Conservation (phyloP, 2,797 vertebrate genomes). For the Rhabdophis nuchalis region DNA sequence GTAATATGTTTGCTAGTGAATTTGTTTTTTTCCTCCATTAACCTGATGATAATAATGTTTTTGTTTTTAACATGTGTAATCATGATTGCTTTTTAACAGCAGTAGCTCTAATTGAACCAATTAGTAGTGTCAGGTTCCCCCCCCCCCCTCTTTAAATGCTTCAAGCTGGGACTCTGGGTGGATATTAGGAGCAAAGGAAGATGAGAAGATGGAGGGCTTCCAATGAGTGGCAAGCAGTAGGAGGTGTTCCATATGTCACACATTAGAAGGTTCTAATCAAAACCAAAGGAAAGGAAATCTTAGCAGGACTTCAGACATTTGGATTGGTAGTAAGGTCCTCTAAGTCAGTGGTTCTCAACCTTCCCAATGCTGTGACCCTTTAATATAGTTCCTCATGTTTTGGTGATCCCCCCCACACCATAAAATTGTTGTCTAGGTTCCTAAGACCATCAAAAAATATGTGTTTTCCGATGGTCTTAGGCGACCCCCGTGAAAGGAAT, state of each 20-base stretch:
- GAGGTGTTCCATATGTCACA: background rate
- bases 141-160: background rate
- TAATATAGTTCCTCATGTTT: no score
- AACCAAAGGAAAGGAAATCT: background rate
- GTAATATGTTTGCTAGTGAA: background rate
- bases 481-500: no score
- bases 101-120: conserved; percentile 13
- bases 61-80: conserved; percentile 3
- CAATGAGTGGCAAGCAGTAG: background rate
- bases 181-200: background rate
- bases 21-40: background rate
- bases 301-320: background rate
- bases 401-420: no score
- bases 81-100: conserved; percentile 25
- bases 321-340: background rate
- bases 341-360: no score
- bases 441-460: no score
- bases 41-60: conserved; percentile 1
- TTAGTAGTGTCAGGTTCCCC: background rate
- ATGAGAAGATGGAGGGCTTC: background rate
- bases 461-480: no score
- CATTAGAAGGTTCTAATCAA: background rate
- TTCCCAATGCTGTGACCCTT: no score
- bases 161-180: background rate
- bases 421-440: no score